Evolutionary conservation across 1,140 invertebrate species (phyloP).

Genomic region (Drosophila bifasciata): DNA sequence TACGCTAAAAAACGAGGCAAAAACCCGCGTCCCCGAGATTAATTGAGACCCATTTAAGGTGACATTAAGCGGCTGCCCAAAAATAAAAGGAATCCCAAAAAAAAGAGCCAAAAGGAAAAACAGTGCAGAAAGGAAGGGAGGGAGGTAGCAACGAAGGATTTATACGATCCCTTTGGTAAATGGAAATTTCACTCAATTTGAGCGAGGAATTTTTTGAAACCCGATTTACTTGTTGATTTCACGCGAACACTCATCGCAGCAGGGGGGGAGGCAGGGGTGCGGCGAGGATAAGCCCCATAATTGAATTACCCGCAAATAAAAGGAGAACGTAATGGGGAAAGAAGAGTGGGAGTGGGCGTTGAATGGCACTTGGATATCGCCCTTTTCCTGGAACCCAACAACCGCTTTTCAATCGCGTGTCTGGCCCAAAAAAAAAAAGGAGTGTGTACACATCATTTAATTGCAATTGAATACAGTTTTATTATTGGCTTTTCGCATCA

Average conservation of each 20-base stretch:
- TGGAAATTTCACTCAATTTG: slow-evolving; percentile 38
- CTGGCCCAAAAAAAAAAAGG: slow-evolving; percentile 21
- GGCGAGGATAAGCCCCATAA: slow-evolving; percentile 19
- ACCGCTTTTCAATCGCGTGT: slow-evolving; percentile 16
- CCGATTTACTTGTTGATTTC: slow-evolving; percentile 76
- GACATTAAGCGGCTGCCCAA: slow-evolving; percentile 66
- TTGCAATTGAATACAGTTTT: slow-evolving; percentile 57
- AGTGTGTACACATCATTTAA: slow-evolving; percentile 58
- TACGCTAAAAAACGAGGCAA: slow-evolving; percentile 13
- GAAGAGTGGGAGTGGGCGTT: slow-evolving; percentile 28
- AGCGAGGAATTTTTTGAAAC: slow-evolving; percentile 31
- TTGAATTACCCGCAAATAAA: slow-evolving; percentile 72
- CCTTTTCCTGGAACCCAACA: slow-evolving; percentile 9
- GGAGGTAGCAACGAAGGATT: neutral
- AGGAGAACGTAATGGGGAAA: slow-evolving; percentile 40
- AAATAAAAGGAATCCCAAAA: slow-evolving; percentile 21
- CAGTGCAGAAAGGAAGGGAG: too few relatives aligned
- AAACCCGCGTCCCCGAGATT: slow-evolving; percentile 36
- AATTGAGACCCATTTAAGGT: slow-evolving; percentile 71
- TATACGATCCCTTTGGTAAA: slow-evolving; percentile 35
- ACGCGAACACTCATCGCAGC: slow-evolving; percentile 7
- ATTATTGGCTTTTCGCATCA: slow-evolving; percentile 4
- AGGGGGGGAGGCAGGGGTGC: neutral
- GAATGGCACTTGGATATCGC: slow-evolving; percentile 1
- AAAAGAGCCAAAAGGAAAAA: slow-evolving; percentile 5